Conservation (phyloP, 2,888 invertebrate genomes). For the Pilophorus perplexus region DNA sequence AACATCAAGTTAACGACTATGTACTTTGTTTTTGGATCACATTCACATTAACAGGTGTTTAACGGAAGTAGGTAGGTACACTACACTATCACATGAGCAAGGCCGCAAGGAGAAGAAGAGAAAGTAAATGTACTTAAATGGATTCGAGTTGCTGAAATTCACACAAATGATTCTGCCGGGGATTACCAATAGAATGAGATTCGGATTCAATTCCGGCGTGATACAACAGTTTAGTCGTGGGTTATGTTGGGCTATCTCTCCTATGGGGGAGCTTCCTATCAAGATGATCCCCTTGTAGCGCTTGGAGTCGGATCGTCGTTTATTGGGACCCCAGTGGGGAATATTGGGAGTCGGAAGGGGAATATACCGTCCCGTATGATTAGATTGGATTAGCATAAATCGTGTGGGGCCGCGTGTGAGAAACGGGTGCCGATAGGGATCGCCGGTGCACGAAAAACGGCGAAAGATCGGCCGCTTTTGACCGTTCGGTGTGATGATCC, state of each 20-base stretch:
- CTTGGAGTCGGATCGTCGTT: background rate
- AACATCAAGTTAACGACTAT: no score
- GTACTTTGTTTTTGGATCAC: no score
- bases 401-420: slow-evolving; percentile 36
- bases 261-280: background rate
- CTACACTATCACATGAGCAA: no score
- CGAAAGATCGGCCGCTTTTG: slow-evolving; percentile 20
- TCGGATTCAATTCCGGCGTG: slow-evolving; percentile 12
- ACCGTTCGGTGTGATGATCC: background rate
- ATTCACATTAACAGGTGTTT: no score
- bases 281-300: slow-evolving; percentile 30
- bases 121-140: no score
- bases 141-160: no score
- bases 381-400: slow-evolving; percentile 37
- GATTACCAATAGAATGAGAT: background rate
- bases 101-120: no score
- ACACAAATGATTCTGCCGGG: no score
- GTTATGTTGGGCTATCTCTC: background rate
- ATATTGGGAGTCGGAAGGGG: no score
- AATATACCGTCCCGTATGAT: slow-evolving; percentile 26
- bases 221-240: slow-evolving; percentile 26
- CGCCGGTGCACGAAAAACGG: slow-evolving; percentile 23
- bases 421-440: slow-evolving; percentile 31
- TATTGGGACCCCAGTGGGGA: slow-evolving; percentile 9
- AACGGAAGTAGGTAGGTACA: no score